These are phyloP conservation scores for Noctua fimbriata DNA, from an alignment of 2,888 invertebrate species.

Conservation along the genomic window DNA sequence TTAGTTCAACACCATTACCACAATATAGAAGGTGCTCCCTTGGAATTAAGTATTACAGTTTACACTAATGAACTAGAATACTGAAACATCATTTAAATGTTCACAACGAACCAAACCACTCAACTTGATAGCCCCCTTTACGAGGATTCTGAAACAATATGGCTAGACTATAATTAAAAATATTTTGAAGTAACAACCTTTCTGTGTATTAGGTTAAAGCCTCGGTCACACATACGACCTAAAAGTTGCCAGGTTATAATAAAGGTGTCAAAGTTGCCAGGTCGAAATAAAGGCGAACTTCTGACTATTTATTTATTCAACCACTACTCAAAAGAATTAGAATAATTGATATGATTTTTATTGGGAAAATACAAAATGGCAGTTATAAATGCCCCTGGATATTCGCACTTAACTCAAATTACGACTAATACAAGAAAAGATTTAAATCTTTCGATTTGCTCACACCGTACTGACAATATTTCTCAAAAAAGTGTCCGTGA, in stretches of 20 bases:
- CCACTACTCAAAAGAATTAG: background rate
- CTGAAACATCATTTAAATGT: constrained; percentile 58
- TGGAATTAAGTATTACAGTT: constrained; percentile 31
- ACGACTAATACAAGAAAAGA: too few species aligned
- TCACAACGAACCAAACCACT: constrained; percentile 54
- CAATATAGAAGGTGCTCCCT: constrained; percentile 21
- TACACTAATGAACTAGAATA: constrained; percentile 52
- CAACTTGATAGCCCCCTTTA: constrained; percentile 54
- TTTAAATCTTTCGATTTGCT: too few species aligned
- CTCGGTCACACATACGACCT: constrained; percentile 2
- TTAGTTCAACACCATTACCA: constrained; percentile 9
- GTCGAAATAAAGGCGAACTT: constrained; percentile 1
- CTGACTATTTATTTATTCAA: constrained; percentile 18
- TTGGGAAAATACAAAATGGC: background rate
- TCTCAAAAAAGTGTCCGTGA: too few species aligned
- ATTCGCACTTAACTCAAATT: too few species aligned
- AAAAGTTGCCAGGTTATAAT: constrained; percentile 20
- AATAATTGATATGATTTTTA: background rate
- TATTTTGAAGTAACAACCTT: constrained; percentile 33
- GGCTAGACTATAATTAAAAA: constrained; percentile 51
- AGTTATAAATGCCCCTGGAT: too few species aligned
- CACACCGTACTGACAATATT: too few species aligned
- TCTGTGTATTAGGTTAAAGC: constrained; percentile 9
- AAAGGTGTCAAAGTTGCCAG: constrained; percentile 7
- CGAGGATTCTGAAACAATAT: constrained; percentile 53